These are phyloP conservation scores for Apodemus sylvaticus DNA, from an alignment of 2,113 vertebrate genomes.

Conservation along the genomic window DNA sequence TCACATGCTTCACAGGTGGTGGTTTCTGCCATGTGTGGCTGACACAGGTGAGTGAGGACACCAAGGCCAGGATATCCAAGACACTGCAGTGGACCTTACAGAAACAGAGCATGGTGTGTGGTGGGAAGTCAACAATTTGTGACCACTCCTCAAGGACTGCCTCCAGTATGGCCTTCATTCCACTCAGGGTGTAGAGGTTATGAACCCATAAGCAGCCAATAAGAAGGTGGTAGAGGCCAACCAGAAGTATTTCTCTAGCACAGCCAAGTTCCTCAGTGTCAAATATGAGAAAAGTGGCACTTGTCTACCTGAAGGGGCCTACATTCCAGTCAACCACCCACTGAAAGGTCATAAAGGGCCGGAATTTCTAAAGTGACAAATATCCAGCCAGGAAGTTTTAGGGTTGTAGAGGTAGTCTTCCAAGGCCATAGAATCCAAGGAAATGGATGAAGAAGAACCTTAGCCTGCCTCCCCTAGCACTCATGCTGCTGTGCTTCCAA, in stretches of 20 bases:
- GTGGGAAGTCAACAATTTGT: too few species aligned
- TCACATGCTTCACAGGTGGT: constrained; percentile 93
- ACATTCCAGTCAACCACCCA: not conserved
- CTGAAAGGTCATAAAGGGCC: not conserved
- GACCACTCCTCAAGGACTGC: too few species aligned
- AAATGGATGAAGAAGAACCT: not conserved
- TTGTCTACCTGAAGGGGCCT: constrained; percentile 70
- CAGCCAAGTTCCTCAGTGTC: constrained; percentile 95
- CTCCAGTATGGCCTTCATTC: not conserved
- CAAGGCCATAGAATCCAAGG: too few species aligned
- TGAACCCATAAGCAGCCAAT: constrained; percentile 94
- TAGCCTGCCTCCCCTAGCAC: not conserved
- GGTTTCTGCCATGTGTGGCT: constrained; percentile 91
- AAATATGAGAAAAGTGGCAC: constrained; percentile 89
- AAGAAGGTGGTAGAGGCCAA: constrained; percentile 95
- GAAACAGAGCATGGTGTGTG: too few species aligned
- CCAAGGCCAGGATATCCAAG: too few species aligned
- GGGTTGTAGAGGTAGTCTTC: not conserved
- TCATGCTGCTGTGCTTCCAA: accelerated
- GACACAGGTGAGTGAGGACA: too few species aligned
- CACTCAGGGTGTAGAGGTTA: constrained; percentile 92
- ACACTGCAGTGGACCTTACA: too few species aligned
- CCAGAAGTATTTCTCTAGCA: constrained; percentile 97
- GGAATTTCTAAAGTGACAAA: not conserved
- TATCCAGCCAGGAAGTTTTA: not conserved